Evolutionary conservation across 2,113 vertebrate species (phyloP), one percentile per base, ranked within the genome.

Genomic region (Salvelinus alpinus): DNA sequence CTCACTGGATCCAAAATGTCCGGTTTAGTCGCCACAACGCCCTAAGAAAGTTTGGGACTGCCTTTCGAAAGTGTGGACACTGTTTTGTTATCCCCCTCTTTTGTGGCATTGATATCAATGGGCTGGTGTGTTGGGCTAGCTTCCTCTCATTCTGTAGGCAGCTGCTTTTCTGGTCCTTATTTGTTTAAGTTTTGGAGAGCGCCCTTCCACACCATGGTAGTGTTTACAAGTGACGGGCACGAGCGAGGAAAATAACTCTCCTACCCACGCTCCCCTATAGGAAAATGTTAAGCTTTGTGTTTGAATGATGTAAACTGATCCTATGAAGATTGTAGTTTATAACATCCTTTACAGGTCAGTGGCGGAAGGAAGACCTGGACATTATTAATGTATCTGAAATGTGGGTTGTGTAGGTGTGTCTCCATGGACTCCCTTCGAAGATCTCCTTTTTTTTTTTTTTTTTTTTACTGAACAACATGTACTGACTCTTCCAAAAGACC

Each of bases 401-500:
- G 84, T 91, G 90, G 73, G 85, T 90, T 92, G 86, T 91, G 79
- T 86, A 85, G 90, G 81, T 92, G 88, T 93, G 82, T 92, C 89
- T 93, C 89, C 88, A 86, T 92, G 84, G 85, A 88, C 80, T 89
- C 87, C 80, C 84, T 88, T 90, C 85, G 85, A 87, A 91, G 93
- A 94, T 95, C 94, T 95, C 95, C 91, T 95, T 11, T 95, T 44
- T 25, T 25, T 25, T 25, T 24, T 25, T 24, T 24, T 44, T 34
- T 34, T 95, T 94, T 94, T 89, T 91, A 88, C 88, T 89, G 85
- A 93, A 95, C 85, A 93, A 95, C 85, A 73, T 95, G 94, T 95
- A 95, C 94, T 91, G 96, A 97, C 95, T 95, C 95, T 87, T 94
- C 90, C 90, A 94, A 96, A 93, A 92, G 90, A 95, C 95, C 93